Percentiles rank a stretch among this genome's conserved stretches.
phyloP scores from a whole-genome alignment of 1,140 invertebrate genomes.

The Monochamus saltuarius region DNA sequence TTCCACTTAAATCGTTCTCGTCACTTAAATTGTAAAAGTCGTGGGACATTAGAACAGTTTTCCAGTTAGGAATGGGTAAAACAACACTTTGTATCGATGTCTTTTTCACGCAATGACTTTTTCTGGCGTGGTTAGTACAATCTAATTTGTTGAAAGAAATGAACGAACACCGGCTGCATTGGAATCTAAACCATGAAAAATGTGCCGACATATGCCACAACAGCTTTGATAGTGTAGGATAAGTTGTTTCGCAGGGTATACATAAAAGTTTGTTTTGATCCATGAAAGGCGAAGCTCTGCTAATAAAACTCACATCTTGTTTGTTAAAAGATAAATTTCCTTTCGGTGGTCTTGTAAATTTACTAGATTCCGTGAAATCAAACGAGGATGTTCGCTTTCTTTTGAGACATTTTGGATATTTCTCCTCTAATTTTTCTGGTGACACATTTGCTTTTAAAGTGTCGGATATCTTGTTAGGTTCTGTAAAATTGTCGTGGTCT shows the following conservation, averaged over 20 bases:
- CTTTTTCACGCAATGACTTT: constrained; percentile 46
- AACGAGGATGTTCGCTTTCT: constrained; percentile 1
- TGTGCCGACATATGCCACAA: constrained; percentile 53
- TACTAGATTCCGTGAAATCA: neutral
- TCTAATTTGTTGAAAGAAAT: constrained; percentile 50
- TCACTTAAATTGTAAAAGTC: constrained; percentile 28
- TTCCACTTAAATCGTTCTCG: constrained; percentile 12
- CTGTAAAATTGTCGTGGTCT: too few species aligned
- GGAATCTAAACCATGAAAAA: constrained; percentile 53
- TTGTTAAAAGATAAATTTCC: neutral
- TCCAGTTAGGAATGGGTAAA: constrained; percentile 44
- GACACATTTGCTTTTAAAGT: too few species aligned
- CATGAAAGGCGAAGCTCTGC: constrained; percentile 24
- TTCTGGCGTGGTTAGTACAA: constrained; percentile 50
- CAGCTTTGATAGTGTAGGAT: constrained; percentile 45
- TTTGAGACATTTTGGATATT: neutral
- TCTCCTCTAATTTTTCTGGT: too few species aligned
- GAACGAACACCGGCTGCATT: constrained; percentile 52
- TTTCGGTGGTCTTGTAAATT: neutral
- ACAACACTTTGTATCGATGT: constrained; percentile 43
- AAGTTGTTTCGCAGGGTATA: constrained; percentile 48
- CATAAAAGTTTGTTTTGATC: constrained; percentile 45
- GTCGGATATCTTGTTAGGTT: too few species aligned
- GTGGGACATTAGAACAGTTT: constrained; percentile 36
- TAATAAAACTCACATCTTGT: constrained; percentile 7